Evolutionary conservation across 2,113 vertebrate genomes (phyloP).

Genomic region (Sceloporus tristichus): DNA sequence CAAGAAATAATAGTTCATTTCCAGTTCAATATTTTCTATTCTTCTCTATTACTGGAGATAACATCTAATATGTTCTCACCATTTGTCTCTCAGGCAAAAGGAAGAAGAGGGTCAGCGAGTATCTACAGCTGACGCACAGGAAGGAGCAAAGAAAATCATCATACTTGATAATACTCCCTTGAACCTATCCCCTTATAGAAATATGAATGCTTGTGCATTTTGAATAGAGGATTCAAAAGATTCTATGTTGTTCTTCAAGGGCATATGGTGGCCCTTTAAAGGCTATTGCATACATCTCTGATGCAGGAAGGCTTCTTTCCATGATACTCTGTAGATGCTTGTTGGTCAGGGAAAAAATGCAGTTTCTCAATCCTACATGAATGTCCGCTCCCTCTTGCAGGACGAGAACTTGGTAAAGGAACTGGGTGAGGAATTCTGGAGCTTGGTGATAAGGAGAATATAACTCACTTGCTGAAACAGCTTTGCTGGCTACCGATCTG

Average conservation of each 20-base stretch:
- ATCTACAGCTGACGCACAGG: conserved; percentile 77
- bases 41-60: conserved; percentile 65
- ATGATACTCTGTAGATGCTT: not conserved
- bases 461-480: too few relatives aligned
- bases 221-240: not conserved
- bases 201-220: conserved; percentile 54
- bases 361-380: too few relatives aligned
- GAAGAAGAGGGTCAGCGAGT: conserved; percentile 72
- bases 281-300: too few relatives aligned
- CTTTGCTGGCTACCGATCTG: too few relatives aligned
- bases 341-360: too few relatives aligned
- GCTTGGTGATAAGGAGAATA: too few relatives aligned
- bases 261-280: too few relatives aligned
- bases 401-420: too few relatives aligned
- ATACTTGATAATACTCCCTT: conserved; percentile 70
- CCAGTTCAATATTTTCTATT: conserved; percentile 70
- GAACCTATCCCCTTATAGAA: conserved; percentile 66
- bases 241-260: not conserved
- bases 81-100: conserved; percentile 71
- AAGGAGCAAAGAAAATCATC: conserved; percentile 55
- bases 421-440: too few relatives aligned
- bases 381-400: too few relatives aligned
- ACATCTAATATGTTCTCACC: conserved; percentile 69
- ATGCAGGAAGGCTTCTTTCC: not conserved
- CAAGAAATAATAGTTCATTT: conserved; percentile 64